These are phyloP conservation scores for Phyto melanocephala DNA, from an alignment of 2,888 invertebrate species.

Conservation along the genomic window DNA sequence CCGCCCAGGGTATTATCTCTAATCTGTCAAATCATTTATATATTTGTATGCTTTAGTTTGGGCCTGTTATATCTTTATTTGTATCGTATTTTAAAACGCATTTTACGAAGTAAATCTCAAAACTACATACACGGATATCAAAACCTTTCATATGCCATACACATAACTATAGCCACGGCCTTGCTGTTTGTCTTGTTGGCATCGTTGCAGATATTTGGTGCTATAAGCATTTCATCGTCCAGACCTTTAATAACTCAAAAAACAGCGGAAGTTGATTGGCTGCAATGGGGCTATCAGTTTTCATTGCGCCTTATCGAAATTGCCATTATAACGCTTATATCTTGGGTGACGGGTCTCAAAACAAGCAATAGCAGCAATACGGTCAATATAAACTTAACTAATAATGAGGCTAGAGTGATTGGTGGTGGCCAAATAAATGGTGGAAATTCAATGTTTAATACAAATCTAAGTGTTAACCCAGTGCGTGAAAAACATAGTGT, in stretches of 20 bases:
- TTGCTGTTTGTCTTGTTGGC: constrained; percentile 90
- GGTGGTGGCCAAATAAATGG: constrained; percentile 77
- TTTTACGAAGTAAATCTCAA: constrained; percentile 87
- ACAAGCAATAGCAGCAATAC: constrained; percentile 74
- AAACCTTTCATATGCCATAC: constrained; percentile 91
- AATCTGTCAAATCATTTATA: constrained; percentile 91
- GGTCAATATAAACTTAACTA: constrained; percentile 56
- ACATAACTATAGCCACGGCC: constrained; percentile 92
- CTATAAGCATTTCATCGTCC: constrained; percentile 82
- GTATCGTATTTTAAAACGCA: constrained; percentile 87
- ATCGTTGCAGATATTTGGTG: constrained; percentile 90
- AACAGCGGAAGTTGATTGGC: constrained; percentile 86
- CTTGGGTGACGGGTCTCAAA: constrained; percentile 91
- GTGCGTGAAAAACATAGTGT: constrained; percentile 85
- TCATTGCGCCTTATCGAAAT: constrained; percentile 91
- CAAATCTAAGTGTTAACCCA: constrained; percentile 55
- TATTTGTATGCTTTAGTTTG: constrained; percentile 89
- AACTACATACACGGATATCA: constrained; percentile 89
- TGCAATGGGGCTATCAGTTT: constrained; percentile 95
- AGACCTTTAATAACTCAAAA: constrained; percentile 61
- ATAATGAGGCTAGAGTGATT: constrained; percentile 58
- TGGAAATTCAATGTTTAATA: constrained; percentile 57
- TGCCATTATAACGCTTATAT: constrained; percentile 90
- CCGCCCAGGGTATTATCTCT: constrained; percentile 83
- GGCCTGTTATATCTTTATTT: constrained; percentile 92